Evolutionary conservation across 2,797 vertebrate species (phyloP).

Genomic region (Buphagus erythrorhynchus): DNA sequence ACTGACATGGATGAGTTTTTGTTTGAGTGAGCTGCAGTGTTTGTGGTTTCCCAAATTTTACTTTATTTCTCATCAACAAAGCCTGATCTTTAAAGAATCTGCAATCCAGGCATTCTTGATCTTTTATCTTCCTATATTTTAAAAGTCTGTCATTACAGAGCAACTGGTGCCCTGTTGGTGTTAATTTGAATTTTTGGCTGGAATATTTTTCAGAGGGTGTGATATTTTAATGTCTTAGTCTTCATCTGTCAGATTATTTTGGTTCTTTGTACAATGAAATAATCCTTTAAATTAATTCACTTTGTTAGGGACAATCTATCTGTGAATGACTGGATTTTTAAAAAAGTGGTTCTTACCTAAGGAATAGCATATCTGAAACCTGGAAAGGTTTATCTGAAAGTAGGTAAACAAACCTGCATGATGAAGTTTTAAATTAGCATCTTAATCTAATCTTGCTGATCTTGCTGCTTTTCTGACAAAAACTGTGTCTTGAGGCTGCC

Average conservation of each 20-base stretch:
- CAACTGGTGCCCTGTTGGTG: not conserved
- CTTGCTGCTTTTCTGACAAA: not conserved
- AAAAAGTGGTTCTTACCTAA: not conserved
- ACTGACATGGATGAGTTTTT: not conserved
- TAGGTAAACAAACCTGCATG: not conserved
- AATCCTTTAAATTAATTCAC: not conserved
- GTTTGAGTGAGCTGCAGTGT: not conserved
- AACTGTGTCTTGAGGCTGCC: not conserved
- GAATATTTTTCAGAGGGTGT: not conserved
- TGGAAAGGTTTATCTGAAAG: not conserved
- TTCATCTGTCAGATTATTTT: not conserved
- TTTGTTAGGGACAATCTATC: not conserved
- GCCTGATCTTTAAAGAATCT: not conserved
- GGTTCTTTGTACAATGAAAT: not conserved
- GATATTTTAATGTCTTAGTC: not conserved
- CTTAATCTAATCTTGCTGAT: not conserved
- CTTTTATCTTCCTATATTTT: not conserved
- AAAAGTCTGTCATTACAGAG: not conserved
- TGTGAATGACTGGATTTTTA: not conserved
- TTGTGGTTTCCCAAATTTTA: not conserved
- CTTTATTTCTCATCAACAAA: not conserved
- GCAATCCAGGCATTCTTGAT: not conserved
- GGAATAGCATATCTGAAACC: not conserved
- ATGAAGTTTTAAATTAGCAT: not conserved
- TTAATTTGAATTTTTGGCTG: not conserved